These are phyloP conservation scores for Ichneumon xanthorius DNA, from an alignment of 2,888 invertebrate species.

Conservation along the genomic window DNA sequence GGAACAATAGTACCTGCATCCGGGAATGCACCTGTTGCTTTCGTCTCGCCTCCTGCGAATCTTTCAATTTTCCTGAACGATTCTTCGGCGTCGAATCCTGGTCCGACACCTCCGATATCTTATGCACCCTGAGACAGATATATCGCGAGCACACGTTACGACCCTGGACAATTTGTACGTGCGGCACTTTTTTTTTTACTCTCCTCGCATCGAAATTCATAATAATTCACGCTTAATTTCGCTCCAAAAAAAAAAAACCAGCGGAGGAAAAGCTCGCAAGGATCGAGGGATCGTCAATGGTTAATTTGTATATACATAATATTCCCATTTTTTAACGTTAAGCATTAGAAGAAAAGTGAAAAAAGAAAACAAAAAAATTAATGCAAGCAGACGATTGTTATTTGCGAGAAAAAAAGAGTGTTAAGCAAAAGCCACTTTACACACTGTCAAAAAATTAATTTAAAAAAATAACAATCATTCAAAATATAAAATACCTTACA, in stretches of 20 bases:
- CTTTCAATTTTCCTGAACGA: conserved; percentile 83
- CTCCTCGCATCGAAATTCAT: conserved; percentile 1
- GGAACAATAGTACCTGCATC: conserved; percentile 91
- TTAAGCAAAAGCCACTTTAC: conserved; percentile 8
- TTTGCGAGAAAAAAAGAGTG: conserved; percentile 22
- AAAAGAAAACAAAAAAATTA: not conserved
- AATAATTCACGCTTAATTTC: not conserved
- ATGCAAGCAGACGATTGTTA: conserved; percentile 45
- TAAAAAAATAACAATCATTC: conserved; percentile 1
- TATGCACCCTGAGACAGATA: conserved; percentile 74
- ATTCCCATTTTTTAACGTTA: not conserved
- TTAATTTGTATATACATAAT: not conserved
- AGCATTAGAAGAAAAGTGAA: not conserved
- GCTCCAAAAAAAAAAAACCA: not conserved
- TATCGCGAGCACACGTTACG: conserved; percentile 54
- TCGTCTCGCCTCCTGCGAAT: conserved; percentile 86
- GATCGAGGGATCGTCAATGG: conserved; percentile 5
- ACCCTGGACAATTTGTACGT: conserved; percentile 13
- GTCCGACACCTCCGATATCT: conserved; percentile 77
- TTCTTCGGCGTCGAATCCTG: conserved; percentile 79
- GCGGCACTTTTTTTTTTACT: conserved; percentile 14
- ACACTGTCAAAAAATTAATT: not conserved
- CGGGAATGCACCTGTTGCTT: conserved; percentile 86
- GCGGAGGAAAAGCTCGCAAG: not conserved
- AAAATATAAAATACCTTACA: conserved; percentile 12